A percentile compares a stretch with the other conserved stretches of the same genome.
Evolutionary conservation across 2,888 invertebrate species (phyloP).

Genomic region (Melanophora roralis): DNA sequence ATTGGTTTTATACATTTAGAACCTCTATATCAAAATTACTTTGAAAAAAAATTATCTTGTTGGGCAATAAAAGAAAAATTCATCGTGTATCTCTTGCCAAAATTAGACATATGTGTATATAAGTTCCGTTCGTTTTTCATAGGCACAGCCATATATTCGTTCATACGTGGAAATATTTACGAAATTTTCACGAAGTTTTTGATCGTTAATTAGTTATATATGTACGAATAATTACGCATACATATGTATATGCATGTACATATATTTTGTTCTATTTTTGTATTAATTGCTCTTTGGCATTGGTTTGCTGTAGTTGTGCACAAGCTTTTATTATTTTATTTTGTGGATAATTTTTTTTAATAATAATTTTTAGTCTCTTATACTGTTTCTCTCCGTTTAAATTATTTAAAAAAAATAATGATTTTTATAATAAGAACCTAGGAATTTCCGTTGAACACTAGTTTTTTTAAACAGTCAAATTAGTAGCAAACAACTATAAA

Average conservation of each 20-base stretch:
- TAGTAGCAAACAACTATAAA: conserved; percentile 40
- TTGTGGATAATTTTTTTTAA: conserved; percentile 21
- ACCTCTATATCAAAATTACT: conserved; percentile 34
- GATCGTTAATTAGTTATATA: too few species aligned
- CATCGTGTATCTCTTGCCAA: conserved; percentile 68
- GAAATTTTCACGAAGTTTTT: conserved; percentile 14
- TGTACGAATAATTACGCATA: conserved; percentile 11
- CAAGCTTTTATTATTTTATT: conserved; percentile 23
- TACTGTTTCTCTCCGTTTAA: background rate
- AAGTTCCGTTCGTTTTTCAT: conserved; percentile 18
- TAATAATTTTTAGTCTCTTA: background rate
- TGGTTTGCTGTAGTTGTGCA: conserved; percentile 31
- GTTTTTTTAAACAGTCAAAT: conserved; percentile 61
- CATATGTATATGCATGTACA: background rate
- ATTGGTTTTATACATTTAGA: conserved; percentile 7
- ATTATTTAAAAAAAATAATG: too few species aligned
- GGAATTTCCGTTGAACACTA: too few species aligned
- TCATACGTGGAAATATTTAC: background rate
- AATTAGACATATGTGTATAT: conserved; percentile 74
- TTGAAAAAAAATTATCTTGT: conserved; percentile 9
- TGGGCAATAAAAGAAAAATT: conserved; percentile 42
- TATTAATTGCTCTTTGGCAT: conserved; percentile 49
- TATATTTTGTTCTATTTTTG: conserved; percentile 34
- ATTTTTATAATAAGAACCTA: too few species aligned
- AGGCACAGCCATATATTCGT: conserved; percentile 15